Percentiles rank a stretch among this genome's conserved stretches.
Evolutionary conservation across 2,888 invertebrate genomes (phyloP).

Genomic region (Oasisia sp.): DNA sequence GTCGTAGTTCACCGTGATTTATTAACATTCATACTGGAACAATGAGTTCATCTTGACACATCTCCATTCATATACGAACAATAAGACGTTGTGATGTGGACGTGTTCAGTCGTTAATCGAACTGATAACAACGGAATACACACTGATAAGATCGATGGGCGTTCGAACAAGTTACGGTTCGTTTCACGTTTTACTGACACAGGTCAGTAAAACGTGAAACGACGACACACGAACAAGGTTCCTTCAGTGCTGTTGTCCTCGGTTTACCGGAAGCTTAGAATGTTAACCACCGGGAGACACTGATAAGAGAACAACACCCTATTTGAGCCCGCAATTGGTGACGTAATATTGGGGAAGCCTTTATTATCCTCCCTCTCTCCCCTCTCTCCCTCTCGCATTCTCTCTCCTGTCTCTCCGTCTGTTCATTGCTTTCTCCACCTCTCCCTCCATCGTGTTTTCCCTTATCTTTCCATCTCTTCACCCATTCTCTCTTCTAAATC

Average conservation of each 20-base stretch:
- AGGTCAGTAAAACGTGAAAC: neutral
- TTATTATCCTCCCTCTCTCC: too few species aligned
- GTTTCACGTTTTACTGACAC: too few species aligned
- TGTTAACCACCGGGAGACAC: neutral
- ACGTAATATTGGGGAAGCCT: neutral
- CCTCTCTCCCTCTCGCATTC: too few species aligned
- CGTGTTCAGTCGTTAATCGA: neutral
- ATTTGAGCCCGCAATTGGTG: neutral
- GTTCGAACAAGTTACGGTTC: neutral
- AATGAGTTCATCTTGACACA: neutral
- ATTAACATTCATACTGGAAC: neutral
- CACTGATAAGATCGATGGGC: neutral
- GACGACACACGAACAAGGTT: neutral
- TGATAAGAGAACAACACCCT: neutral
- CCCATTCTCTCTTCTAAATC: too few species aligned
- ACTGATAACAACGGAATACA: neutral
- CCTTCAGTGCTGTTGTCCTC: neutral
- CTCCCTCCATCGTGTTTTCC: too few species aligned
- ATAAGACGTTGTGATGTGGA: neutral
- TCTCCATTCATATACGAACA: neutral
- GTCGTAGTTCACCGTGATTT: neutral
- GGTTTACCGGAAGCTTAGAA: neutral
- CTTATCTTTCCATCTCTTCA: too few species aligned
- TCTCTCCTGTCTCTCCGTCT: too few species aligned
- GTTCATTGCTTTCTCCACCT: too few species aligned